Evolutionary conservation across 2,888 invertebrate species (phyloP).

Genomic region (Philereme vetulata): DNA sequence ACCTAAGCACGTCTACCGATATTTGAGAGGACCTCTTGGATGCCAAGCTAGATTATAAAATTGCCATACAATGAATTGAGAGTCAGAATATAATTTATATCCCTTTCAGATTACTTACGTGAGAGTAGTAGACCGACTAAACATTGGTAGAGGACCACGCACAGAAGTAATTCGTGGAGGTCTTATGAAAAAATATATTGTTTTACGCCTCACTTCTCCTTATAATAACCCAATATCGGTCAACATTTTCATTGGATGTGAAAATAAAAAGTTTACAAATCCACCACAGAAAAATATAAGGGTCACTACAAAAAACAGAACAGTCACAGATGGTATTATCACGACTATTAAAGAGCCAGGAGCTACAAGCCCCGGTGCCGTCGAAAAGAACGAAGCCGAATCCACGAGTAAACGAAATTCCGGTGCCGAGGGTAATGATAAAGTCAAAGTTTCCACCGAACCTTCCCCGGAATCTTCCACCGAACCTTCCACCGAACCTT

Average conservation of each 20-base stretch:
- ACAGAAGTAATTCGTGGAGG: conserved; percentile 62
- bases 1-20: too few species aligned
- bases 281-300: conserved; percentile 21
- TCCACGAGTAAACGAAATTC: too few species aligned
- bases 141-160: conserved; percentile 54
- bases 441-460: too few species aligned
- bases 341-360: neutral
- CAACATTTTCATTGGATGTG: conserved; percentile 67
- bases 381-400: neutral
- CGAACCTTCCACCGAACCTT: too few species aligned
- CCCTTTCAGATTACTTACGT: conserved; percentile 66
- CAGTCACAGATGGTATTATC: neutral
- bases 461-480: too few species aligned
- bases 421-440: too few species aligned
- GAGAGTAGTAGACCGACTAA: conserved; percentile 64
- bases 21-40: too few species aligned
- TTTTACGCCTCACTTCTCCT: conserved; percentile 52
- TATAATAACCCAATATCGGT: conserved; percentile 65
- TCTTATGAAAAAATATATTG: conserved; percentile 54
- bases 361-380: neutral
- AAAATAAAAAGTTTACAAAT: conserved; percentile 44
- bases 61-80: too few species aligned
- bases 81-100: too few species aligned
- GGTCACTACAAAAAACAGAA: conserved; percentile 9
- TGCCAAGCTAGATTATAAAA: too few species aligned